phyloP scores from a whole-genome alignment of 2,113 vertebrate genomes.

The Morone chrysops region DNA sequence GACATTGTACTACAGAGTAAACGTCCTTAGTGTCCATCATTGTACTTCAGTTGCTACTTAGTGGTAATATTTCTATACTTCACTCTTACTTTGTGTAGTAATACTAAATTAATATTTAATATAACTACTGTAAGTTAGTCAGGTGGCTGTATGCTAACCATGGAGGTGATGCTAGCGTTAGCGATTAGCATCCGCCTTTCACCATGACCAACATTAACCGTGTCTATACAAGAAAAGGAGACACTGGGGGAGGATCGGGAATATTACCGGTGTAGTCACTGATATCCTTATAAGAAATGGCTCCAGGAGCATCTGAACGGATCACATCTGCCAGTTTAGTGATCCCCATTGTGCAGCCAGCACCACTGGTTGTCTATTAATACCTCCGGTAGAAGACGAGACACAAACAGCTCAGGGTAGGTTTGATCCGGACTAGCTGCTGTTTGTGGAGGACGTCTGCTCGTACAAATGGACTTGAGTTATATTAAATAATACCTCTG shows the following conservation, averaged over 20 bases:
- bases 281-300: slow-evolving; percentile 78
- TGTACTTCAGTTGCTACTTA: background rate
- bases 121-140: background rate
- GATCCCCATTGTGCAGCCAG: slow-evolving; percentile 77
- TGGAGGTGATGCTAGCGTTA: background rate
- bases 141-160: slow-evolving; percentile 28
- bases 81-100: background rate
- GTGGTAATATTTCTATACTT: background rate
- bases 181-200: background rate
- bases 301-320: slow-evolving; percentile 67
- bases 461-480: background rate
- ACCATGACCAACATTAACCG: no score
- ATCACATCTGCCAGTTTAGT: slow-evolving; percentile 82
- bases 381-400: background rate
- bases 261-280: slow-evolving; percentile 80
- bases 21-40: no score
- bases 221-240: background rate
- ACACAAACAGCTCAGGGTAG: accelerated
- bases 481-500: background rate
- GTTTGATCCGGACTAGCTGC: background rate
- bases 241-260: accelerated
- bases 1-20: background rate
- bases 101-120: no score
- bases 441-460: background rate
- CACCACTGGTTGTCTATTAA: no score